These are phyloP conservation scores for Cepaea nemoralis DNA, from an alignment of 1,140 invertebrate species.

Conservation along the genomic window DNA sequence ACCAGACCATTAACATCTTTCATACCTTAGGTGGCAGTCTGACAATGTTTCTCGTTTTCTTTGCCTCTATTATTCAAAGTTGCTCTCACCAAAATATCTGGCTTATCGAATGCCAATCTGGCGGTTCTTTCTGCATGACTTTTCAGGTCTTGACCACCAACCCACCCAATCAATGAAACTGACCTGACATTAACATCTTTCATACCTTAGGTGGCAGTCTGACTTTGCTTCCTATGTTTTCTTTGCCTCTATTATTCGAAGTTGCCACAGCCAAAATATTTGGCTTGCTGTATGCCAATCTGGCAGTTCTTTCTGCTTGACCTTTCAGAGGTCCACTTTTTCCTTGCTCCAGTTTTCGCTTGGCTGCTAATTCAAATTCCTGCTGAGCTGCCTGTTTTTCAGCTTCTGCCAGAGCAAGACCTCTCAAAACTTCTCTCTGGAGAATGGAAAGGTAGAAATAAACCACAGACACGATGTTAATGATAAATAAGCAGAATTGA, in stretches of 20 bases:
- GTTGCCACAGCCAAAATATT: background rate
- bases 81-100: background rate
- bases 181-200: too few relatives aligned
- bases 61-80: constrained; percentile 43
- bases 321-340: background rate
- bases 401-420: constrained; percentile 15
- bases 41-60: constrained; percentile 42
- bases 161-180: too few relatives aligned
- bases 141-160: background rate
- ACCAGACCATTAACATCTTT: too few relatives aligned
- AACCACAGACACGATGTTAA: too few relatives aligned
- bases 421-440: constrained; percentile 21
- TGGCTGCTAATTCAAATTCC: background rate
- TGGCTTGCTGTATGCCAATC: constrained; percentile 23
- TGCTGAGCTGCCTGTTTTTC: constrained; percentile 10
- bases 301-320: constrained; percentile 20
- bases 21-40: constrained; percentile 53
- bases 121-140: constrained; percentile 7
- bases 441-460: constrained; percentile 21
- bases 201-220: constrained; percentile 53
- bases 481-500: too few relatives aligned
- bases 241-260: constrained; percentile 45
- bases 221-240: constrained; percentile 42
- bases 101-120: constrained; percentile 27
- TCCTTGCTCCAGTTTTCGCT: background rate